Conservation (phyloP, 2,113 vertebrate genomes). For the Thunnus maccoyii region DNA sequence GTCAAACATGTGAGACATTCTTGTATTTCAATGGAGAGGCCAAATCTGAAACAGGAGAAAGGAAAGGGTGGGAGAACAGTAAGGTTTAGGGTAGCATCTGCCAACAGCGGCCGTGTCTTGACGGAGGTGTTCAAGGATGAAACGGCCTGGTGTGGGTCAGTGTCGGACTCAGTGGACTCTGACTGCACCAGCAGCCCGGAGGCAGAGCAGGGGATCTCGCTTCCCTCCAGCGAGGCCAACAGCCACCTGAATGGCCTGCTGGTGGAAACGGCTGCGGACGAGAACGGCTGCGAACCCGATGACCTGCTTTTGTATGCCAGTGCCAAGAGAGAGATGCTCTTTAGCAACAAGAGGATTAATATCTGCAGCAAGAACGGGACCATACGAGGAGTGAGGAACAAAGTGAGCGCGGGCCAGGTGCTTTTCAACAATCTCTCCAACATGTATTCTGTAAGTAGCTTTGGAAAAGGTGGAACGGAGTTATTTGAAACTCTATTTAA, state of each 20-base stretch:
- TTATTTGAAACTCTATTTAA: neutral
- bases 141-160: slow-evolving; percentile 62
- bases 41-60: slow-evolving; percentile 76
- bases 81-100: slow-evolving; percentile 93
- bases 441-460: slow-evolving; percentile 90
- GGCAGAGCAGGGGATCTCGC: slow-evolving; percentile 82
- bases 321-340: slow-evolving; percentile 88
- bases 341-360: slow-evolving; percentile 92
- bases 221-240: slow-evolving; percentile 85
- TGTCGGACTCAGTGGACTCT: slow-evolving; percentile 87
- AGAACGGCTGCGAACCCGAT: slow-evolving; percentile 87
- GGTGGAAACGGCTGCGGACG: slow-evolving; percentile 78
- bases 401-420: slow-evolving; percentile 97
- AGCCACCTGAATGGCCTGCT: slow-evolving; percentile 87
- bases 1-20: slow-evolving; percentile 82
- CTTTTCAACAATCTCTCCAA: slow-evolving; percentile 95
- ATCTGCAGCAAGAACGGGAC: slow-evolving; percentile 99
- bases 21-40: slow-evolving; percentile 80
- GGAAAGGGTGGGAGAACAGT: slow-evolving; percentile 87
- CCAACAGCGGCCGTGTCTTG: slow-evolving; percentile 93
- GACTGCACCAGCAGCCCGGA: slow-evolving; percentile 88
- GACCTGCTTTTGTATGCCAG: slow-evolving; percentile 91
- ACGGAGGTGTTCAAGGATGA: slow-evolving; percentile 94
- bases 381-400: slow-evolving; percentile 95
- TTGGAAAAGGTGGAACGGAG: neutral